Conservation (phyloP, 2,888 invertebrate species). For the Alsophila aescularia region DNA sequence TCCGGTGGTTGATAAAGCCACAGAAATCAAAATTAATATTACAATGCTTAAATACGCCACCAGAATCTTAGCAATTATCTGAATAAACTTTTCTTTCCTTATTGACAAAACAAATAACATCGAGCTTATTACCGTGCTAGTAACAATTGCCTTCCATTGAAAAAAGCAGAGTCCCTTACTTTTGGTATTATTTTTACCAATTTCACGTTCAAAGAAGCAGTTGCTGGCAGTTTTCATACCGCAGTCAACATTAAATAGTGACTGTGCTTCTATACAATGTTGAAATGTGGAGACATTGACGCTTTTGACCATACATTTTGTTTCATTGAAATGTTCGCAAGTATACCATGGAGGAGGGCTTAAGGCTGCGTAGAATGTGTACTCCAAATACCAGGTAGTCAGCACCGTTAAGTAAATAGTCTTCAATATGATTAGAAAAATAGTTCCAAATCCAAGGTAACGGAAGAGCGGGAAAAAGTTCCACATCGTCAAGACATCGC, state of each 20-base stretch:
- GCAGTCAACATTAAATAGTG: constrained; percentile 65
- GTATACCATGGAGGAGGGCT: constrained; percentile 71
- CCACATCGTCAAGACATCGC: constrained; percentile 65
- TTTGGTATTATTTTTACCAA: constrained; percentile 58
- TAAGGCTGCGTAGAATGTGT: constrained; percentile 61
- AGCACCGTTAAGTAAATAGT: constrained; percentile 59
- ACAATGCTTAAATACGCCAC: constrained; percentile 52
- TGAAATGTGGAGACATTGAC: constrained; percentile 69
- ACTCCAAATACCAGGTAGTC: constrained; percentile 67
- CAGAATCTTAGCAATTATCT: constrained; percentile 51
- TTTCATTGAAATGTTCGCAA: constrained; percentile 60
- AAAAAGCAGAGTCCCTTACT: constrained; percentile 46
- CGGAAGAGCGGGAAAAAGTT: constrained; percentile 70
- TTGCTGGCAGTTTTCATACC: constrained; percentile 71
- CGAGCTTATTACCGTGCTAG: constrained; percentile 45
- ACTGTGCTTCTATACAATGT: constrained; percentile 70
- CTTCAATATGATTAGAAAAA: constrained; percentile 62
- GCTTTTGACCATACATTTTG: constrained; percentile 72
- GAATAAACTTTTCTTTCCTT: constrained; percentile 59
- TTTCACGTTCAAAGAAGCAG: constrained; percentile 68
- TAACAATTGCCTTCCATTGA: constrained; percentile 60
- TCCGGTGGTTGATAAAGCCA: constrained; percentile 64
- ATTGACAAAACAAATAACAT: constrained; percentile 60
- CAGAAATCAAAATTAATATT: constrained; percentile 60
- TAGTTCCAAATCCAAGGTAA: constrained; percentile 61